A percentile compares a stretch with the other conserved stretches of the same genome.
Evolutionary conservation across 2,888 invertebrate genomes (phyloP).

Genomic region (Lottia gigantea): DNA sequence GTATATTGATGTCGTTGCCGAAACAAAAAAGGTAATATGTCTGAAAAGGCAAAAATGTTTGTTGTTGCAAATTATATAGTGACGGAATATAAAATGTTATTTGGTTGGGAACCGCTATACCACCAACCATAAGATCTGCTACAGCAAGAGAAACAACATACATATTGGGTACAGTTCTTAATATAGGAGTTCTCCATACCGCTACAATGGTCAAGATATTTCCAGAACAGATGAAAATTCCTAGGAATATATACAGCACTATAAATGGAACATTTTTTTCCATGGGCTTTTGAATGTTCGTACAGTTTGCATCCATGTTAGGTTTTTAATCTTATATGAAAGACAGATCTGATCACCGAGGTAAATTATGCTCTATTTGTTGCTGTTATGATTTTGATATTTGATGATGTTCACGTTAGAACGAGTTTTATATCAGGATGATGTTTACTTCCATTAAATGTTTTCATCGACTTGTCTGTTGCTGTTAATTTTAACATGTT

Average conservation of each 20-base stretch:
- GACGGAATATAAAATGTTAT: conserved; percentile 14
- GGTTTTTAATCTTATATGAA: too few relatives aligned
- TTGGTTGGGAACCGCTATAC: conserved; percentile 20
- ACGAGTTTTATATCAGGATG: too few relatives aligned
- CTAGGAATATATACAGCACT: conserved; percentile 1
- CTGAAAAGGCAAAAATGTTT: conserved; percentile 21
- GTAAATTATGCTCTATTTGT: too few relatives aligned
- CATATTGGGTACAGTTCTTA: conserved; percentile 16
- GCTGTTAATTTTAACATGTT: too few relatives aligned
- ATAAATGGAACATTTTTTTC: neutral
- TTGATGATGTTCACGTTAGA: too few relatives aligned
- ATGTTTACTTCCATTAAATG: too few relatives aligned
- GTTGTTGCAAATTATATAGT: neutral
- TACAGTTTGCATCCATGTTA: too few relatives aligned
- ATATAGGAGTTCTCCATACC: neutral
- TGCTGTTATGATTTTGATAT: too few relatives aligned
- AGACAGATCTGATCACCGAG: too few relatives aligned
- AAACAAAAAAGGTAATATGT: conserved; percentile 19
- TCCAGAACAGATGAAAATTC: conserved; percentile 12
- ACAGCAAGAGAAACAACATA: conserved; percentile 18
- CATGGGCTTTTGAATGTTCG: too few relatives aligned
- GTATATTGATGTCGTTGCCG: conserved; percentile 20
- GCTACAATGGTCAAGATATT: conserved; percentile 16
- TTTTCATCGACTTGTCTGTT: too few relatives aligned
- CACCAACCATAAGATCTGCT: conserved; percentile 17